Evolutionary conservation across 2,113 vertebrate species (phyloP), one percentile per base, ranked within the genome.

Genomic region (Seriola aureovittata): DNA sequence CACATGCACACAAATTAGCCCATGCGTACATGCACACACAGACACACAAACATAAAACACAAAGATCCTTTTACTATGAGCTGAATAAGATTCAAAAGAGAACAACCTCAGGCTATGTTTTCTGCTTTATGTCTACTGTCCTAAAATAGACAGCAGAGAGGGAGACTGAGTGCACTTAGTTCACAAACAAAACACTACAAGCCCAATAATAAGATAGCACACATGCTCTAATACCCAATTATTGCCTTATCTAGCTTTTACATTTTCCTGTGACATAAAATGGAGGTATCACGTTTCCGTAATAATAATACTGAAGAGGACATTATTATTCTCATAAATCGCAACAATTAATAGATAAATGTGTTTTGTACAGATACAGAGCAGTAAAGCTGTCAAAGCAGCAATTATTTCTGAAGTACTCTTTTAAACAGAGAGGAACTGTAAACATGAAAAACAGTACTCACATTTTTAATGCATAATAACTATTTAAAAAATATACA

Each of bases 141-240:
- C 78, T 36, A 57, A 75, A 88, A 88, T 78, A 88, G 84, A 80
- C 50, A 11, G 54, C 64, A 25, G 32, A 64, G 46, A 52, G 40
- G 29, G 46, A 42, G 71, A 67, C 72, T 34, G 78, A 88, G 90
- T 82, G 88, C 88, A 84, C 84, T 89, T 78, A 87, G 75, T 54
- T 44, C 25, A 80, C 55, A 78, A 77, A 64, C 73, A 83, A 73
- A 79, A 50, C 70, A 60, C 73, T 21, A 23, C 48, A 2, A 65
- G 71, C 50, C 46, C 25, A 48, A 70, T 69, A 62, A 90, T 54
- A 71, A 50, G 17, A 86, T 17, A n/a, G 21, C 48, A 63, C 55
- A 59, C n/a, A 5, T 0, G 6, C 60, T 79, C 65, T 71, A 63
- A 80, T 78, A 11, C 82, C 46, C 78, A 81, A 71, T 82, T 79